Conservation (phyloP, 2,888 invertebrate genomes). For the Ennomos erosarius region DNA sequence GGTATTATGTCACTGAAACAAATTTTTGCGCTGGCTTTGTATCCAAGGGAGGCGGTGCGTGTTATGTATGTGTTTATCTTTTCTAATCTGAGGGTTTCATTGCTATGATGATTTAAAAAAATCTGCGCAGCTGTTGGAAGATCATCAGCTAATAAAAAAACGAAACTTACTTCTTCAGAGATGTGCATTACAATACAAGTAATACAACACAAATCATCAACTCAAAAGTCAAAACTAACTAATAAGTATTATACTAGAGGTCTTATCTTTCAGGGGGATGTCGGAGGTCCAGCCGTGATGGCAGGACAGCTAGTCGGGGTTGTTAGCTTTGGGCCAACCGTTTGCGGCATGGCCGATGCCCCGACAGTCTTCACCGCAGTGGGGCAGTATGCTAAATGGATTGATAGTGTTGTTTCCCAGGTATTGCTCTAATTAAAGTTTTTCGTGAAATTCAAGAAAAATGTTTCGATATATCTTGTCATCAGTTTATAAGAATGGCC, state of each 20-base stretch:
- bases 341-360: conserved; percentile 49
- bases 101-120: no score
- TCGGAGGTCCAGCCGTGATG: conserved; percentile 53
- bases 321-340: conserved; percentile 55
- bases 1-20: conserved; percentile 47
- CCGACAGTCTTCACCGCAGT: conserved; percentile 63
- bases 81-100: not conserved
- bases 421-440: conserved; percentile 32
- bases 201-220: no score
- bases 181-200: no score
- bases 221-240: no score
- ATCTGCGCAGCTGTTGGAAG: no score
- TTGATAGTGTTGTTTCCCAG: conserved; percentile 45
- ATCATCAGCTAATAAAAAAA: no score
- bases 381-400: conserved; percentile 53
- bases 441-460: no score
- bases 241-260: no score
- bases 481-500: no score
- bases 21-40: conserved; percentile 57
- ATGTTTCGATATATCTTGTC: no score
- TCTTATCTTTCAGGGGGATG: conserved; percentile 47
- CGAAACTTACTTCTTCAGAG: no score
- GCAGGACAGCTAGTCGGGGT: conserved; percentile 49
- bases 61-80: conserved; percentile 48
- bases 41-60: conserved; percentile 50